These are phyloP conservation scores for Catharus fuscescens DNA, from an alignment of 2,113 vertebrate genomes.

Conservation along the genomic window DNA sequence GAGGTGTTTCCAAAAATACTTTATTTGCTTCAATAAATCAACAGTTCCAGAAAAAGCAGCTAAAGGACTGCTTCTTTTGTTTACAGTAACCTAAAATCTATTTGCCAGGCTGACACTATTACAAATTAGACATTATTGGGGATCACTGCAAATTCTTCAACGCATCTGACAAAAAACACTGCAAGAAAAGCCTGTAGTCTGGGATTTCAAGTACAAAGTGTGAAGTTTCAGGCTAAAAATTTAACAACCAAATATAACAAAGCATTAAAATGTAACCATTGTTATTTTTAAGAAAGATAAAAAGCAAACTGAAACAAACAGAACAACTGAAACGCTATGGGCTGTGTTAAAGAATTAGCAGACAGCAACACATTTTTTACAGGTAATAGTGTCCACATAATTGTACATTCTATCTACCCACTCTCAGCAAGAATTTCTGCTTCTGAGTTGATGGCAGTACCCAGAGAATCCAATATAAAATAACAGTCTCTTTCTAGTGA, in stretches of 20 bases:
- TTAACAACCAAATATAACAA: neutral
- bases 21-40: constrained; percentile 37
- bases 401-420: neutral
- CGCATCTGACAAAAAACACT: neutral
- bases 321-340: neutral
- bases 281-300: too few species aligned
- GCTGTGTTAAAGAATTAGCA: neutral
- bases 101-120: neutral
- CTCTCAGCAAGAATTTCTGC: neutral
- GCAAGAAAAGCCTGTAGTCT: neutral
- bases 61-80: neutral
- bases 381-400: neutral
- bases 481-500: neutral
- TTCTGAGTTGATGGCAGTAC: neutral
- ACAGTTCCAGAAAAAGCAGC: neutral
- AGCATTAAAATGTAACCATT: neutral
- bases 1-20: constrained; percentile 34
- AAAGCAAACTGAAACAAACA: neutral
- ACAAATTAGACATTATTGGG: neutral
- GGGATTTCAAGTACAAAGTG: constrained; percentile 1
- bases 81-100: constrained; percentile 26
- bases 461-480: neutral
- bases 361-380: neutral
- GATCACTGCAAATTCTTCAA: constrained; percentile 6
- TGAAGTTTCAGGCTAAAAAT: neutral